Evolutionary conservation across 2,113 vertebrate genomes (phyloP).

Genomic region (Coptodon rendalli): DNA sequence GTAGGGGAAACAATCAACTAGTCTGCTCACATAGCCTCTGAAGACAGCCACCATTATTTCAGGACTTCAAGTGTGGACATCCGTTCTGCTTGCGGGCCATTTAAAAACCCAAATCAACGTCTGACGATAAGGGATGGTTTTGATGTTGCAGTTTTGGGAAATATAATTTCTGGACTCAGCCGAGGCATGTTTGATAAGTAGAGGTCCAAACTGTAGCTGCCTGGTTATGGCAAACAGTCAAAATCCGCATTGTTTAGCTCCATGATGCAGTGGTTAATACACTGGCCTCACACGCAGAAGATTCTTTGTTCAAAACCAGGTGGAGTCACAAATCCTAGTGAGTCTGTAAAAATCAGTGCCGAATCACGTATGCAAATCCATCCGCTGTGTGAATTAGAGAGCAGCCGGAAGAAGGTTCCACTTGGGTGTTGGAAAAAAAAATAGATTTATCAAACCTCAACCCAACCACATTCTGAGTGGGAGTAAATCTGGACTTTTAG

Average conservation of each 20-base stretch:
- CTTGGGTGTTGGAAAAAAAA: background rate
- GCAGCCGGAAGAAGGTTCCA: background rate
- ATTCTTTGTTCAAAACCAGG: background rate
- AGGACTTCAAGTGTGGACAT: background rate
- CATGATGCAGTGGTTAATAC: background rate
- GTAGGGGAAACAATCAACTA: background rate
- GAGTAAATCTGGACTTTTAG: background rate
- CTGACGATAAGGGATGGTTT: background rate
- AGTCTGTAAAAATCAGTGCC: background rate
- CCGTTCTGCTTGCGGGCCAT: background rate
- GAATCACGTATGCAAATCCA: background rate
- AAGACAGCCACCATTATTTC: background rate
- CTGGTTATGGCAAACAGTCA: background rate
- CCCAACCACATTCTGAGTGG: background rate
- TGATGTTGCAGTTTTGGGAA: background rate
- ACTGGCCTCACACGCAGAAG: background rate
- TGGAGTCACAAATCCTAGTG: background rate
- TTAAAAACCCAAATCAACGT: background rate
- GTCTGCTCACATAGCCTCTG: background rate
- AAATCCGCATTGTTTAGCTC: background rate
- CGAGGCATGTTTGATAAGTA: background rate
- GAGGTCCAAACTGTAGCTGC: background rate
- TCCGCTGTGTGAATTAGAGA: background rate
- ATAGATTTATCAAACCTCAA: background rate
- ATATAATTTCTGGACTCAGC: background rate